phyloP scores from a whole-genome alignment of 2,113 vertebrate genomes.

The Mastomys natalensis region DNA sequence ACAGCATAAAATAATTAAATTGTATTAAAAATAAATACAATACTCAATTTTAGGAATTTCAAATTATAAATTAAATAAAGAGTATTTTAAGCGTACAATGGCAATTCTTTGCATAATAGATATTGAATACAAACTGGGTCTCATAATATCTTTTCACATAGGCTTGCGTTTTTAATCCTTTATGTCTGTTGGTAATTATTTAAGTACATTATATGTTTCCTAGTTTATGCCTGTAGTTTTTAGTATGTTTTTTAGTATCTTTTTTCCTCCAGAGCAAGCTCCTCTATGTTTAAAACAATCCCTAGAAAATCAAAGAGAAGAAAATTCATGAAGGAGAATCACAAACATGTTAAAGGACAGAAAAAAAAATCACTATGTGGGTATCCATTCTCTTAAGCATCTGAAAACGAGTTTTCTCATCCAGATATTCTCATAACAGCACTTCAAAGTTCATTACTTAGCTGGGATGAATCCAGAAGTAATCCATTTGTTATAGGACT shows the following conservation, averaged over 20 bases:
- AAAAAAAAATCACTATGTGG: conserved; percentile 41
- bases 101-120: conserved; percentile 1
- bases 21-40: too few relatives aligned
- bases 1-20: too few relatives aligned
- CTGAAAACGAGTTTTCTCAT: background rate
- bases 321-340: background rate
- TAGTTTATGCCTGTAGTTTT: background rate
- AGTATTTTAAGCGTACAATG: background rate
- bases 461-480: background rate
- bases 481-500: background rate
- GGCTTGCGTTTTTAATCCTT: too few relatives aligned
- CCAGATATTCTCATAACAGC: background rate
- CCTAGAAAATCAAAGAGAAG: background rate
- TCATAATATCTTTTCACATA: background rate
- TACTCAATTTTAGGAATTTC: background rate
- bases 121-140: background rate
- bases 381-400: background rate
- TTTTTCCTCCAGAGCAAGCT: background rate
- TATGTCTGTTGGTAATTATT: too few relatives aligned
- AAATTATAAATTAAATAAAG: background rate
- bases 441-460: conserved; percentile 11
- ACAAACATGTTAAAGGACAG: conserved; percentile 8
- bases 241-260: background rate
- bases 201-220: background rate
- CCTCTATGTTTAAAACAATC: background rate